Evolutionary conservation across 1,140 invertebrate genomes (phyloP).

Genomic region (Papilio aristodemus): DNA sequence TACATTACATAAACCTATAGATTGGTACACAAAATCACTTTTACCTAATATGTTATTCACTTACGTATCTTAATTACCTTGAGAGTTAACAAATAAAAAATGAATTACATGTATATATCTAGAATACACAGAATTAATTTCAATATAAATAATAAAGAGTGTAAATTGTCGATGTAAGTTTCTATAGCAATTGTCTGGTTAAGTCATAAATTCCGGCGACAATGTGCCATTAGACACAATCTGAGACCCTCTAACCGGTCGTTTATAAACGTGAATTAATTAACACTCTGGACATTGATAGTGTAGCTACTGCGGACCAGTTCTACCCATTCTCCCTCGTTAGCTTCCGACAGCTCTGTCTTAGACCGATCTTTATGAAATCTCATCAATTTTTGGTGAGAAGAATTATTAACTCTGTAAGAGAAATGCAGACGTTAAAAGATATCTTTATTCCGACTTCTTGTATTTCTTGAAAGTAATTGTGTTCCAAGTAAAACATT

Average conservation of each 20-base stretch:
- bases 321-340: neutral
- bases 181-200: slow-evolving; percentile 24
- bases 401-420: neutral
- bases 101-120: neutral
- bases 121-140: neutral
- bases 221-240: slow-evolving; percentile 26
- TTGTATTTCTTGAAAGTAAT: neutral
- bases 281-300: slow-evolving; percentile 18
- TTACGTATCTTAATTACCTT: too few relatives aligned
- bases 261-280: slow-evolving; percentile 31
- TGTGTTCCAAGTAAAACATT: neutral
- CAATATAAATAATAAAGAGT: slow-evolving; percentile 9
- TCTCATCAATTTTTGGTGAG: neutral
- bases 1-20: neutral
- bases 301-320: neutral
- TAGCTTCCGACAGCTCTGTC: slow-evolving; percentile 1
- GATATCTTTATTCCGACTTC: neutral
- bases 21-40: too few relatives aligned
- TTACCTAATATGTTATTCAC: too few relatives aligned
- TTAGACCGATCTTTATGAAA: slow-evolving; percentile 5
- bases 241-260: slow-evolving; percentile 10
- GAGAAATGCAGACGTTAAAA: neutral
- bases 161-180: slow-evolving; percentile 6
- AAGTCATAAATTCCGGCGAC: slow-evolving; percentile 20
- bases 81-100: too few relatives aligned